Evolutionary conservation across 1,140 invertebrate genomes (phyloP).

Genomic region (Caenorhabditis inopinata): DNA sequence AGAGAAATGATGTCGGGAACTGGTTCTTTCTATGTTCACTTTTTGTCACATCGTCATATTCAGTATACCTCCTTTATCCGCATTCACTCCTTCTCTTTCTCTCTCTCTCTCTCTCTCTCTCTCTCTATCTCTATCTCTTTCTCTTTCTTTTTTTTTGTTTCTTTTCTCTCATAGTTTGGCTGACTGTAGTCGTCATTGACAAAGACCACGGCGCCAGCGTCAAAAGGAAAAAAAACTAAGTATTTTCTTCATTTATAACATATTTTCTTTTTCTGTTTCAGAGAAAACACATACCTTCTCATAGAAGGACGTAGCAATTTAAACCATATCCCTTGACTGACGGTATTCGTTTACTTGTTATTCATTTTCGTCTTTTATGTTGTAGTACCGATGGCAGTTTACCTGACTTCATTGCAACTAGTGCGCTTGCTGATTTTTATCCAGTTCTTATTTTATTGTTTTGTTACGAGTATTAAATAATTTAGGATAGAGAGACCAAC

Average conservation of each 20-base stretch:
- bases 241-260: slow-evolving; percentile 14
- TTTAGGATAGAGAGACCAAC: too few species aligned
- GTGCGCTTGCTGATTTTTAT: too few species aligned
- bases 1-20: slow-evolving; percentile 28
- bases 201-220: slow-evolving; percentile 3
- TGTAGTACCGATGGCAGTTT: not conserved
- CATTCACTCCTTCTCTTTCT: not conserved
- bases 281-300: not conserved
- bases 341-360: slow-evolving; percentile 3
- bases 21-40: slow-evolving; percentile 27
- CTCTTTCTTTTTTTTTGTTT: not conserved
- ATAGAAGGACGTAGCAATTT: slow-evolving; percentile 2
- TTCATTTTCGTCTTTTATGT: not conserved
- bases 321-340: not conserved
- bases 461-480: too few species aligned
- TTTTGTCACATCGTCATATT: slow-evolving; percentile 11
- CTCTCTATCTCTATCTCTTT: not conserved
- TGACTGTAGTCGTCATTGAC: slow-evolving; percentile 26
- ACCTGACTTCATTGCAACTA: too few species aligned
- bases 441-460: not conserved
- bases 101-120: not conserved
- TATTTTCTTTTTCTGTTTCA: slow-evolving; percentile 7
- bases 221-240: slow-evolving; percentile 5
- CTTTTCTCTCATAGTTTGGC: not conserved
- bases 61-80: slow-evolving; percentile 19